Conservation (phyloP, 2,888 invertebrate species). For the Pseudanteris insignis region DNA sequence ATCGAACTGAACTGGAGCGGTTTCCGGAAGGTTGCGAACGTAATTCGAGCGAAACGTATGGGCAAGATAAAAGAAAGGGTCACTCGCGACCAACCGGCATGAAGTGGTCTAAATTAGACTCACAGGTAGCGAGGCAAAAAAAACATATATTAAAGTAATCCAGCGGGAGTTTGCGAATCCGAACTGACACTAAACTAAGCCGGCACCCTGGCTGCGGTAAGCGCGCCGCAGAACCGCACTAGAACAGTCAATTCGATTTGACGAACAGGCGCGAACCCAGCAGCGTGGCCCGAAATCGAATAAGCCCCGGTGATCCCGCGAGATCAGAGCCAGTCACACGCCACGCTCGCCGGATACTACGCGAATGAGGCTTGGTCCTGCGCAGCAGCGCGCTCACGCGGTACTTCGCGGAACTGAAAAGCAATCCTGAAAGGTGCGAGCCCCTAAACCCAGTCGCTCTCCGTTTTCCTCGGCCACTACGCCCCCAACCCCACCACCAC, state of each 20-base stretch:
- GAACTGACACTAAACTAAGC: not conserved
- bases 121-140: too few relatives aligned
- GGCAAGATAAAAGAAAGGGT: not conserved
- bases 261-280: slow-evolving; percentile 53
- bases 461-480: slow-evolving; percentile 15
- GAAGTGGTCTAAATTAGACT: too few relatives aligned
- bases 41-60: too few relatives aligned
- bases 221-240: not conserved
- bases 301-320: slow-evolving; percentile 14
- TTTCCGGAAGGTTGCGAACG: too few relatives aligned
- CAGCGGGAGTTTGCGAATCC: too few relatives aligned
- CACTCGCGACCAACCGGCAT: too few relatives aligned
- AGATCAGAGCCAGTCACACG: slow-evolving; percentile 45
- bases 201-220: not conserved
- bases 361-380: slow-evolving; percentile 59
- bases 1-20: too few relatives aligned
- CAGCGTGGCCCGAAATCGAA: slow-evolving; percentile 25
- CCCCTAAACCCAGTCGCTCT: slow-evolving; percentile 31
- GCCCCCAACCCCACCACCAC: slow-evolving; percentile 23
- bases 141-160: too few relatives aligned
- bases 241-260: not conserved
- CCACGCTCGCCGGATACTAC: slow-evolving; percentile 52
- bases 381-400: slow-evolving; percentile 59
- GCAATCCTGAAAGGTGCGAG: slow-evolving; percentile 49
- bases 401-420: slow-evolving; percentile 54